Conservation (phyloP, 1,140 invertebrate genomes). For the Diplogasteroides magnus region DNA sequence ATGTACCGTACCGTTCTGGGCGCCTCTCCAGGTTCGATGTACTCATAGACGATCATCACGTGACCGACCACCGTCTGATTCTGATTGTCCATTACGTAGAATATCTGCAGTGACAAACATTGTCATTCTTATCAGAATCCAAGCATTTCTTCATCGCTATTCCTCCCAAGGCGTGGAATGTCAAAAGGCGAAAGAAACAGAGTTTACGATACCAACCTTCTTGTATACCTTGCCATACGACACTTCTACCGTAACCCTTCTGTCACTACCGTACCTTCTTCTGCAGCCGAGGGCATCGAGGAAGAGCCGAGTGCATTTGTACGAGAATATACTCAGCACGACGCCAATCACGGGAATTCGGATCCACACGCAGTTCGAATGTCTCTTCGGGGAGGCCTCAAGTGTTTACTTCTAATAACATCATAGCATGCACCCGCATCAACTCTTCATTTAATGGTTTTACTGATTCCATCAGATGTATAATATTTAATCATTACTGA, state of each 20-base stretch:
- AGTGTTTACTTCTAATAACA: too few relatives aligned
- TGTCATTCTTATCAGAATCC: background rate
- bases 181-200: background rate
- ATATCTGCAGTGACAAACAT: conserved; percentile 9
- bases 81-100: conserved; percentile 26
- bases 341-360: too few relatives aligned
- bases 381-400: too few relatives aligned
- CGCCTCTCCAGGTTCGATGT: background rate
- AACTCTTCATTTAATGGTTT: too few relatives aligned
- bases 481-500: too few relatives aligned
- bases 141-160: background rate
- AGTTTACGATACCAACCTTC: background rate
- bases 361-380: too few relatives aligned
- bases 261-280: too few relatives aligned
- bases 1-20: background rate
- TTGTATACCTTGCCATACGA: too few relatives aligned
- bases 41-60: conserved; percentile 26
- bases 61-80: conserved; percentile 17
- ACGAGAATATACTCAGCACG: too few relatives aligned
- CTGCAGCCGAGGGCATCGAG: background rate
- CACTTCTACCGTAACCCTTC: too few relatives aligned
- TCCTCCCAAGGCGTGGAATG: background rate
- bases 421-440: too few relatives aligned
- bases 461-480: too few relatives aligned
- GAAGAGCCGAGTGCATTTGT: background rate